Evolutionary conservation across 1,140 invertebrate species (phyloP).

Genomic region (Patella vulgata): DNA sequence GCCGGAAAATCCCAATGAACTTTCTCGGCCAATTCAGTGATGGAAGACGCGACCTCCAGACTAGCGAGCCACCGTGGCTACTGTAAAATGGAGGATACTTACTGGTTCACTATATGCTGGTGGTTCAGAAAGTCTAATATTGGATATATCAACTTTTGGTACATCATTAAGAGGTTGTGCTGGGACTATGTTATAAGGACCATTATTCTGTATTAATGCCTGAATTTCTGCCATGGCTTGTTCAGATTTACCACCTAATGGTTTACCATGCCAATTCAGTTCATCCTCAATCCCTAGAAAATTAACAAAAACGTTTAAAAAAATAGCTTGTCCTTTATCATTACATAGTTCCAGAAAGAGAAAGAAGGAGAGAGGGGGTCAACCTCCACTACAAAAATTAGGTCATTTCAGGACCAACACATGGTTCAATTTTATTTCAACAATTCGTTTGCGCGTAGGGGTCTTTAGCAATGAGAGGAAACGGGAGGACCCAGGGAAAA

Average conservation of each 20-base stretch:
- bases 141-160: constrained; percentile 31
- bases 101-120: constrained; percentile 81
- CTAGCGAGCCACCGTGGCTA: too few species aligned
- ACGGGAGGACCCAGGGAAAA: too few species aligned
- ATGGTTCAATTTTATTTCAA: too few species aligned
- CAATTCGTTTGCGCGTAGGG: too few species aligned
- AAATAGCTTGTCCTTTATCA: neutral
- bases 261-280: constrained; percentile 98
- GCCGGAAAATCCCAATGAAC: too few species aligned
- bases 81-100: too few species aligned
- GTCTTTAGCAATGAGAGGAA: too few species aligned
- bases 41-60: too few species aligned
- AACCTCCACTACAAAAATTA: neutral
- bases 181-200: constrained; percentile 41
- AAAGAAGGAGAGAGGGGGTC: neutral
- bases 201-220: constrained; percentile 65
- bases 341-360: neutral
- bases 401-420: too few species aligned
- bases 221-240: constrained; percentile 74
- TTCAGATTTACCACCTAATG: constrained; percentile 84
- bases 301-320: constrained; percentile 4
- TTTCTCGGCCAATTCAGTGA: too few species aligned
- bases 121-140: constrained; percentile 75
- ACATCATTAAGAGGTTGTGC: constrained; percentile 29
- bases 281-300: constrained; percentile 82